Evolutionary conservation across 2,113 vertebrate genomes (phyloP), one percentile per base, ranked within the genome.

Genomic region (Axis porcinus): DNA sequence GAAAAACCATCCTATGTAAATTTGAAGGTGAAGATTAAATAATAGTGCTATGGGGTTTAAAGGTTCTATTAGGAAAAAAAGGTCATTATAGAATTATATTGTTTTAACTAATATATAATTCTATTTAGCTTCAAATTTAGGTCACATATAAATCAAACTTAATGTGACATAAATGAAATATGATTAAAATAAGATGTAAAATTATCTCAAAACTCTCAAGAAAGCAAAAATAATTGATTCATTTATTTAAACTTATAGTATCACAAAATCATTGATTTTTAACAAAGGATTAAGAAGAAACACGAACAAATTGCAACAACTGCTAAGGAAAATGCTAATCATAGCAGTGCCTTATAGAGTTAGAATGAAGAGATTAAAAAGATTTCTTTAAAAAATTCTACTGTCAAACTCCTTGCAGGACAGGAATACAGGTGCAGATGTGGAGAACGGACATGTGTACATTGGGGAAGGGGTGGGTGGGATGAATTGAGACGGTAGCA

Each of bases 11-110:
- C 4, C 6, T 92, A 92, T 23, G 3, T n/a, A 85, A 79, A 86
- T 94, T 62, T 79, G 21, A 94, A 95, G 62, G 94, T 47, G 40
- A 92, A 87, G 36, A 84, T 57, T 67, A 91, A 95, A 79, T 14
- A 93, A 92, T 11, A 84, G 28, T 87, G 50, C 57, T 91, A 55
- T 76, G 50, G 3, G 13, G 27, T 16, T 87, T 67, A 74, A 81
- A 89, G 13, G 21, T 84, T n/a, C 13, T 40, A 89, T 89, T 79
- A 54, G 28, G 33, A 54, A 94, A 93, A 92, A 81, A 60, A 81
- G 83, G 27, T n/a, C 47, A 60, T 50, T 33, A 81, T 81, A 81
- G 11, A 81, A 50, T 81, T 81, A 81, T 21, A 52, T 7, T 52
- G 47, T n/a, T 52, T 81, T 52, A 52, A 82, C 19, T 54, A 23